phyloP scores from a whole-genome alignment of 2,797 vertebrate genomes.

The Gouania willdenowi region DNA sequence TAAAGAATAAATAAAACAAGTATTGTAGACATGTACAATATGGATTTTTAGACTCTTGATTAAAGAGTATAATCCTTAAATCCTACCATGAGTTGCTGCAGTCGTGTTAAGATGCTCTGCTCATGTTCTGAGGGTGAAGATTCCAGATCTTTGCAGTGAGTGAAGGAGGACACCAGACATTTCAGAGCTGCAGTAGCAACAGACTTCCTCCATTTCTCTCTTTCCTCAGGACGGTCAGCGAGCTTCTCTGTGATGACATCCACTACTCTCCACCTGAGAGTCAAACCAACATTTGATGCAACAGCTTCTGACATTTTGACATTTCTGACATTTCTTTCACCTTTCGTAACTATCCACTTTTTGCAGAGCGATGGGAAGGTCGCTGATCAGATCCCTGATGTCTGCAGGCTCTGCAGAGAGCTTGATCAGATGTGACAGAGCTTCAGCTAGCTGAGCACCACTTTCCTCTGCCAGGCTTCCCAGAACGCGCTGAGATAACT shows the following conservation, averaged over 20 bases:
- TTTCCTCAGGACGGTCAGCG: conserved; percentile 53
- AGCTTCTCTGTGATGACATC: conserved; percentile 78
- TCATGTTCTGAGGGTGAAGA: conserved; percentile 63
- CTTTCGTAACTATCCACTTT: conserved; percentile 63
- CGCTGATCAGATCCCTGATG: conserved; percentile 58
- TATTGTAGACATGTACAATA: too few species aligned
- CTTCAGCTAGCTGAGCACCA: conserved; percentile 43
- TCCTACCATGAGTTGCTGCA: conserved; percentile 79
- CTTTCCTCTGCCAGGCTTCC: conserved; percentile 1
- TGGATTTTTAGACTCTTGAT: too few species aligned
- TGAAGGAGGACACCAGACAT: conserved; percentile 75
- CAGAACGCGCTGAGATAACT: conserved; percentile 64
- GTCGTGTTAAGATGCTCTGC: conserved; percentile 71
- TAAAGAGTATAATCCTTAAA: too few species aligned
- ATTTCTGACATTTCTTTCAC: conserved; percentile 51
- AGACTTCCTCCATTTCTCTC: conserved; percentile 75
- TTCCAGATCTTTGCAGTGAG: conserved; percentile 56
- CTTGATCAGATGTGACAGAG: conserved; percentile 76
- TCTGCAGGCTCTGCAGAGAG: conserved; percentile 57
- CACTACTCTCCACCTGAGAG: conserved; percentile 83
- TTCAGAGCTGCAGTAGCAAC: conserved; percentile 76
- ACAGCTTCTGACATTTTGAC: neutral
- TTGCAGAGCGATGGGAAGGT: conserved; percentile 75
- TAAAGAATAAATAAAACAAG: too few species aligned
- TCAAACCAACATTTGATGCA: conserved; percentile 1